These are phyloP conservation scores for Ivindomyrus marchei DNA, from an alignment of 2,113 vertebrate genomes.

Conservation along the genomic window DNA sequence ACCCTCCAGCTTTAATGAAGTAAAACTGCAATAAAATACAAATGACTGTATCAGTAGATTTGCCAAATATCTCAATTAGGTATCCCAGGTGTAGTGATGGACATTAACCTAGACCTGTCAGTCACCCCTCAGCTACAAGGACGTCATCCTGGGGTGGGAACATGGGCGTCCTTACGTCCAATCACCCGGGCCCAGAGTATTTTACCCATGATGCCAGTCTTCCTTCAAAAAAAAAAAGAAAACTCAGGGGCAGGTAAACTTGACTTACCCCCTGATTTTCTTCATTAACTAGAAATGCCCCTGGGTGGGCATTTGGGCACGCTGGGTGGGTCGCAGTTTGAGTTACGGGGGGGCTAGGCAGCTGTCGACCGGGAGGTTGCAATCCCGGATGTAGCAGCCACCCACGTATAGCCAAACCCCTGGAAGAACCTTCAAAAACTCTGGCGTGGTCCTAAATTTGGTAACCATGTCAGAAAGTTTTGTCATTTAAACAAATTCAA, in stretches of 20 bases:
- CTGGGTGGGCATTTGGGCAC: not conserved
- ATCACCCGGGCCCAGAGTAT: no score
- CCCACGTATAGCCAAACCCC: not conserved
- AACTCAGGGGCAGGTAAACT: no score
- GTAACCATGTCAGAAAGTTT: not conserved
- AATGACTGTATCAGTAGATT: not conserved
- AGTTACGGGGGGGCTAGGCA: not conserved
- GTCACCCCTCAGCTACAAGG: not conserved
- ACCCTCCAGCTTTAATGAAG: constrained; percentile 14
- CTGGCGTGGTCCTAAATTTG: not conserved
- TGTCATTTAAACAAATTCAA: not conserved
- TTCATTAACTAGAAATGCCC: no score
- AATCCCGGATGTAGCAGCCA: not conserved
- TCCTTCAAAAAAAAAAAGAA: no score
- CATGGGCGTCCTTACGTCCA: no score
- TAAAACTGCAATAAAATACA: constrained; percentile 8
- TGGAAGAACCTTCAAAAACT: not conserved
- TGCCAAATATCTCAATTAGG: not conserved
- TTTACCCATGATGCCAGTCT: no score
- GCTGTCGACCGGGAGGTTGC: not conserved
- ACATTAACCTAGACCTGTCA: not conserved
- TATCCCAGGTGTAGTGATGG: not conserved
- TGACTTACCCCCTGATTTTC: no score
- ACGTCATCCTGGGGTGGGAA: not conserved
- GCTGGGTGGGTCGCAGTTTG: not conserved